These are phyloP conservation scores for Zoanthus gigantus DNA, from an alignment of 92 coral and sea anemone genomes.

Conservation along the genomic window DNA sequence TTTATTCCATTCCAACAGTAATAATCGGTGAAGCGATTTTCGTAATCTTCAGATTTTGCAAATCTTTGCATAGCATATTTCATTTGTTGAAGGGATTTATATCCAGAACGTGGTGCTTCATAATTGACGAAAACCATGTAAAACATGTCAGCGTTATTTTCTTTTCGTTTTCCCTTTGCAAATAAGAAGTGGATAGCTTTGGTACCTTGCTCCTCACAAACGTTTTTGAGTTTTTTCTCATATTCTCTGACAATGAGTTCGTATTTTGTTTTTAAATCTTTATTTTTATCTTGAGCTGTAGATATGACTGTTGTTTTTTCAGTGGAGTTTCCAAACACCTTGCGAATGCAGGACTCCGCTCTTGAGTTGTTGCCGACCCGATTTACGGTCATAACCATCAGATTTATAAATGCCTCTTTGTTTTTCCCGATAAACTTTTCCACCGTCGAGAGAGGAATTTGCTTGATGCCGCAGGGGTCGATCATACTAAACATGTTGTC, in stretches of 20 bases:
- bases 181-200: slow-evolving; percentile 8
- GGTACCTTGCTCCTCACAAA: not conserved
- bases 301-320: not conserved
- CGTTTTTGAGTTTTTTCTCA: not conserved
- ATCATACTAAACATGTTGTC: slow-evolving; percentile 8
- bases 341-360: not conserved
- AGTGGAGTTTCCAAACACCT: slow-evolving; percentile 14
- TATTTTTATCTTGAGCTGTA: not conserved
- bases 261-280: not conserved
- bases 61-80: slow-evolving; percentile 9
- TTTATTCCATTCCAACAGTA: not conserved
- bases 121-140: slow-evolving; percentile 29
- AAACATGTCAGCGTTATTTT: not conserved
- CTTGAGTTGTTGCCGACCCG: not conserved
- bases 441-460: slow-evolving; percentile 3
- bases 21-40: not conserved
- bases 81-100: not conserved
- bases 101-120: not conserved
- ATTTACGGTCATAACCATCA: slow-evolving; percentile 10
- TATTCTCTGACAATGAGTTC: not conserved
- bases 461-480: slow-evolving; percentile 28
- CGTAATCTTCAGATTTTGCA: not conserved
- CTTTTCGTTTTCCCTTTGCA: not conserved
- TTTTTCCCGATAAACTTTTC: not conserved
- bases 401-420: slow-evolving; percentile 5